phyloP scores from a whole-genome alignment of 2,888 invertebrate genomes.

The Rhodophaea formosa region DNA sequence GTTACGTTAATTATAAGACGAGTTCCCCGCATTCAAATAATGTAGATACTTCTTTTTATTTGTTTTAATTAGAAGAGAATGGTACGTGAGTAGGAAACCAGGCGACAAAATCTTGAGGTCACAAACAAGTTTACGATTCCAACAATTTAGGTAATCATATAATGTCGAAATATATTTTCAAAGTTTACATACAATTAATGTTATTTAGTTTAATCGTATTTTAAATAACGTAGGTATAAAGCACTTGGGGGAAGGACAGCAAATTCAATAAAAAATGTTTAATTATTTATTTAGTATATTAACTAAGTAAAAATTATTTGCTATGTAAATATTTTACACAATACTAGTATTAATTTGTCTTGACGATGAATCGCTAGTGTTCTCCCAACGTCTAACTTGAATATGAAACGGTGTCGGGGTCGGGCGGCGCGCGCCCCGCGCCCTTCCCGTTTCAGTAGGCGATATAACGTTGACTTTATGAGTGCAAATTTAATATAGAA shows the following conservation, averaged over 20 bases:
- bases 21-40: slow-evolving; percentile 31
- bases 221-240: slow-evolving; percentile 81
- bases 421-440: slow-evolving; percentile 75
- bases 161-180: slow-evolving; percentile 74
- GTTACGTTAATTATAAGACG: slow-evolving; percentile 33
- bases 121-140: slow-evolving; percentile 67
- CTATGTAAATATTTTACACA: slow-evolving; percentile 81
- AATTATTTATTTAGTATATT: slow-evolving; percentile 77
- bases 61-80: neutral
- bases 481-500: slow-evolving; percentile 79
- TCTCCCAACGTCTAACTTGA: slow-evolving; percentile 70
- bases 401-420: slow-evolving; percentile 59
- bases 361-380: slow-evolving; percentile 75
- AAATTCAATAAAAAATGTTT: slow-evolving; percentile 81
- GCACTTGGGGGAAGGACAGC: slow-evolving; percentile 83
- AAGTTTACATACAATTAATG: slow-evolving; percentile 76
- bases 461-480: slow-evolving; percentile 67
- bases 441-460: slow-evolving; percentile 51
- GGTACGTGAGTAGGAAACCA: slow-evolving; percentile 41
- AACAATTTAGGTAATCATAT: slow-evolving; percentile 73
- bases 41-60: slow-evolving; percentile 32
- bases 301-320: slow-evolving; percentile 81
- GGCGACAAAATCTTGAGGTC: slow-evolving; percentile 62
- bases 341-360: slow-evolving; percentile 76
- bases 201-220: slow-evolving; percentile 77